Base-by-base conservation (phyloP, 2,113 vertebrate genomes). In the Ardeotis arabs region DNA sequence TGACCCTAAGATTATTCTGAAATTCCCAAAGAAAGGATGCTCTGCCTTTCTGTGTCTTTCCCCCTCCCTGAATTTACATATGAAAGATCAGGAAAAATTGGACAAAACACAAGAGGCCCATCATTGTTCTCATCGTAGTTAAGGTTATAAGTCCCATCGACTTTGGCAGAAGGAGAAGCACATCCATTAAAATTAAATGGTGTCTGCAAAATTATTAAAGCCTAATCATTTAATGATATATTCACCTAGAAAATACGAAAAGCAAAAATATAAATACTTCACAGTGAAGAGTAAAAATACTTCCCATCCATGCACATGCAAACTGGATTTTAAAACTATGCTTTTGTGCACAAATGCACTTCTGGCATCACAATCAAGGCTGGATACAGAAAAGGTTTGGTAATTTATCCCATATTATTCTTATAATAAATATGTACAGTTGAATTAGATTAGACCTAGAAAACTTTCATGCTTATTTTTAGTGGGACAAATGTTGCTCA, bases 71-170 rank as follows among this genome's bases (percentile, higher is more conserved):
- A 93, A 87, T 83, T 75, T 79, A 47, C 12, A 41, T 19, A 31
- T 62, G 35, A 91, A 91, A 75, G 62, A 68, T 33, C 14, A 95
- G 44, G 62, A 93, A 95, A 94, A 96, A 96, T 14, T 85, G 69
- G 59, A 63, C 29, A 82, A 96, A 96, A 82, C n/a, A 56, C 44
- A 73, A 0, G 3, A 79, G 15, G 6, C 23, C 59, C 12, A 68
- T 52, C 1, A 1, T 41, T 78, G 39, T 78, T 91, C 25, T 73
- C 49, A 86, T 28, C 27, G 27, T 52, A 64, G 14, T 41, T 59
- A 56, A 84, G 16, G 3, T 55, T 84, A 3, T 44, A 77, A 52
- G 4, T 73, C 29, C 9, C 11, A 41, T 25, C 53, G 12, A 53
- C n/a, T 87, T 89, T 33, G 18, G 9, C 28, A 16, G 10, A 7